These are phyloP conservation scores for Nibea coibor DNA, from an alignment of 2,113 vertebrate genomes.

Conservation along the genomic window DNA sequence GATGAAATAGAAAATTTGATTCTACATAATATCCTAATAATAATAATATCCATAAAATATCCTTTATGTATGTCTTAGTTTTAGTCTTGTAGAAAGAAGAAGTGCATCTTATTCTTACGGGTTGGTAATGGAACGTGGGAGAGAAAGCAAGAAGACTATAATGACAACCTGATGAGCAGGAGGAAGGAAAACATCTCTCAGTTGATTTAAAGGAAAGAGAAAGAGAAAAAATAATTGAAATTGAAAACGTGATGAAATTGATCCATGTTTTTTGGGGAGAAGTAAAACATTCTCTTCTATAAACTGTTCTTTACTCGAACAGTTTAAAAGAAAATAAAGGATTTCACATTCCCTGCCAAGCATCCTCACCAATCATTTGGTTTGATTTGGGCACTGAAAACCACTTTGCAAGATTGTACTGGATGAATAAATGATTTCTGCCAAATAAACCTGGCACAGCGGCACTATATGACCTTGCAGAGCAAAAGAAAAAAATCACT, in stretches of 20 bases:
- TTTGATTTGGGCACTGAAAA: background rate
- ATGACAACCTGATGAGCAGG: background rate
- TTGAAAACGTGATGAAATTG: slow-evolving; percentile 17
- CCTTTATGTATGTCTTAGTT: too few relatives aligned
- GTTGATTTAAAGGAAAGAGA: background rate
- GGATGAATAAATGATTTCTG: slow-evolving; percentile 11
- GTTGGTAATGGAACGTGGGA: background rate
- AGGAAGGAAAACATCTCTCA: background rate
- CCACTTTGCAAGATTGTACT: background rate
- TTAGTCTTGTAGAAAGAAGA: too few relatives aligned
- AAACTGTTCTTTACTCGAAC: background rate
- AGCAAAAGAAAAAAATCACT: background rate
- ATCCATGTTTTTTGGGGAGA: background rate
- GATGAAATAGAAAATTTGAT: too few relatives aligned
- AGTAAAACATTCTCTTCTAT: background rate
- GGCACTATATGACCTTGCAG: background rate
- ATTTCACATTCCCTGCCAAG: slow-evolving; percentile 14
- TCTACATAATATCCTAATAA: too few relatives aligned
- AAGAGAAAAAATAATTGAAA: background rate
- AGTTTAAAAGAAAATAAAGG: background rate
- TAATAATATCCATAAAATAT: too few relatives aligned
- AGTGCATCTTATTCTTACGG: background rate
- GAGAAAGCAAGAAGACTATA: background rate
- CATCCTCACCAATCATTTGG: background rate
- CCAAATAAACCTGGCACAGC: background rate